Evolutionary conservation across 2,888 invertebrate genomes (phyloP), one percentile per base, ranked within the genome.

Genomic region (Nudaria mundana): DNA sequence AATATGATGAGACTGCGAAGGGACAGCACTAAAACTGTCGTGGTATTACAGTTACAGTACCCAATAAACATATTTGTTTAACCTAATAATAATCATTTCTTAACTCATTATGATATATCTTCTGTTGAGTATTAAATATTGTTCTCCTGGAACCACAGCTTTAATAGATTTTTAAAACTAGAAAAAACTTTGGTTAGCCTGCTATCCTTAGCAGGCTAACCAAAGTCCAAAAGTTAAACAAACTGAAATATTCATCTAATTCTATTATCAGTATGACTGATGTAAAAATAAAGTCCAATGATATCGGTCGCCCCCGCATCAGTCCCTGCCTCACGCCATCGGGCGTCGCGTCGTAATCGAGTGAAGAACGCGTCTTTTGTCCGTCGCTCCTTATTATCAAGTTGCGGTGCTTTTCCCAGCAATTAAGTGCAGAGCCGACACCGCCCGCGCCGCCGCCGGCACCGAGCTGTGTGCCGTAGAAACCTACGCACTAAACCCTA

Each of bases 301-400:
- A n/a, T n/a, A n/a, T n/a, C n/a, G n/a, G n/a, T 10, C 6, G 25
- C 2, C 6, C n/a, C 30, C 59, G 41, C 59, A 28, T 10, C 20
- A 33, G 25, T 8, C 15, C 5, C 7, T 44, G 5, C 4, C 37
- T 37, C 30, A 37, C 5, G 26, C 36, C 39, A 30, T 11, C 7
- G 30, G 12, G 18, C 38, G 52, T 38, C 54, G 47, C 51, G 57
- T 57, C 58, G 61, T 62, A 63, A 63, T 65, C 65, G 60, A 62
- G 65, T 57, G 59, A 56, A 60, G 56, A 44, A 48, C 61, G 51
- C 64, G 67, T 71, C 76, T 71, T 71, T 77, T 77, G 76, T 76
- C 72, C 67, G 61, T 56, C 68, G 56, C 61, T 61, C 68, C 63
- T 71, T 70, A 70, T 67, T 70, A 70, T 64, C 59, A 68, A 74